phyloP scores from a whole-genome alignment of 2,888 invertebrate genomes.

The Flexamia atlantica region DNA sequence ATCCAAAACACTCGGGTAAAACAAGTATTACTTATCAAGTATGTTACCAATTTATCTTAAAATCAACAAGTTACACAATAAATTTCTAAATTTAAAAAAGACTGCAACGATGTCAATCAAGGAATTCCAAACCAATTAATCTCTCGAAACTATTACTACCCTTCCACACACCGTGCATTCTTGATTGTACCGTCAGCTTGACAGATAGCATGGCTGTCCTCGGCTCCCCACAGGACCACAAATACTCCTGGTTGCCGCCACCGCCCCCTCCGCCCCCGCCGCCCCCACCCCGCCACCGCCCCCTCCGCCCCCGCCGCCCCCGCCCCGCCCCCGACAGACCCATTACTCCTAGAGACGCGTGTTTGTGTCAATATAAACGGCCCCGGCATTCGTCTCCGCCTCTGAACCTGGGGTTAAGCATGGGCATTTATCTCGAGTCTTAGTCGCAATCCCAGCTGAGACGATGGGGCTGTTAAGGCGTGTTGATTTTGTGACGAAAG shows the following conservation, averaged over 20 bases:
- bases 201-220: background rate
- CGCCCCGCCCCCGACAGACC: background rate
- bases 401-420: slow-evolving; percentile 22
- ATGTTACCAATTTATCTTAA: too few relatives aligned
- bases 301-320: background rate
- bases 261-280: background rate
- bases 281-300: background rate
- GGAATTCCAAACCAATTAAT: too few relatives aligned
- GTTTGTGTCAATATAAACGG: slow-evolving; percentile 32
- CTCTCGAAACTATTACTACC: too few relatives aligned
- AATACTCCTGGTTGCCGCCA: background rate
- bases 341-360: background rate
- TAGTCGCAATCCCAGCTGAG: too few relatives aligned
- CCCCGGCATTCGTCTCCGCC: background rate
- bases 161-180: too few relatives aligned
- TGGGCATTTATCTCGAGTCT: background rate
- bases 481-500: too few relatives aligned
- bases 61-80: too few relatives aligned
- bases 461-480: too few relatives aligned
- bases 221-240: slow-evolving; percentile 7
- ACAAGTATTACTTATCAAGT: too few relatives aligned
- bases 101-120: too few relatives aligned
- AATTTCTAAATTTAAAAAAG: too few relatives aligned
- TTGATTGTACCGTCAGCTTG: background rate
- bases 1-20: too few relatives aligned